These are phyloP conservation scores for Brassicogethes aeneus DNA, from an alignment of 2,888 invertebrate genomes.

Conservation along the genomic window DNA sequence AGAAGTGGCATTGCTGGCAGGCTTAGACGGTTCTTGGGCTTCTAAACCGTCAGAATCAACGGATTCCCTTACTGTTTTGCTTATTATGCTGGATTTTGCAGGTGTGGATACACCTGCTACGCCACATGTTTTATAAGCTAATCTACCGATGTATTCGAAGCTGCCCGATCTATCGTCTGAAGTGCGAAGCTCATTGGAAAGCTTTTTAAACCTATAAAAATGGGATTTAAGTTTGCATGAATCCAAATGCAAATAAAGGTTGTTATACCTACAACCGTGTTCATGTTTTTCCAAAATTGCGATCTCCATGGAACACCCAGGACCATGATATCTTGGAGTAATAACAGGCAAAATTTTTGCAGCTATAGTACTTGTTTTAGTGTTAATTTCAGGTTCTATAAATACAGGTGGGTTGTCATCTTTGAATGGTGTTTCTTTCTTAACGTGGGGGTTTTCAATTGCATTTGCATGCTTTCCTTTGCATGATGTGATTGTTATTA, in stretches of 20 bases:
- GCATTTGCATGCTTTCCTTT: not conserved
- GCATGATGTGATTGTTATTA: not conserved
- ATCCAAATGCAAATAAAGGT: too few relatives aligned
- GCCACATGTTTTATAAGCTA: slow-evolving; percentile 3
- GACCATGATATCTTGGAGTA: slow-evolving; percentile 7
- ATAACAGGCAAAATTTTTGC: not conserved
- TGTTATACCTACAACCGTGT: slow-evolving; percentile 35
- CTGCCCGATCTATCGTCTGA: not conserved
- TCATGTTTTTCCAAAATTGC: slow-evolving; percentile 12
- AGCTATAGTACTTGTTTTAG: not conserved
- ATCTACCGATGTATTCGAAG: slow-evolving; percentile 1
- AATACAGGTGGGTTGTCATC: not conserved
- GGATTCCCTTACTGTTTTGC: too few relatives aligned
- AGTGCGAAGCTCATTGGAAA: not conserved
- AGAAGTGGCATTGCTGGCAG: too few relatives aligned
- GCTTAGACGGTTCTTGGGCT: too few relatives aligned
- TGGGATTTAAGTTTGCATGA: too few relatives aligned
- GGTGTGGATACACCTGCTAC: too few relatives aligned
- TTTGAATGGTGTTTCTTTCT: not conserved
- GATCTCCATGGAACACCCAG: slow-evolving; percentile 11
- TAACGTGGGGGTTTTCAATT: not conserved
- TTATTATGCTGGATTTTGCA: too few relatives aligned
- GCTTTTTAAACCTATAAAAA: slow-evolving; percentile 1
- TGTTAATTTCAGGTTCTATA: not conserved
- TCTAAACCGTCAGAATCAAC: too few relatives aligned